Base-by-base conservation (phyloP, 2,113 vertebrate species). In the Pitta sordida region DNA sequence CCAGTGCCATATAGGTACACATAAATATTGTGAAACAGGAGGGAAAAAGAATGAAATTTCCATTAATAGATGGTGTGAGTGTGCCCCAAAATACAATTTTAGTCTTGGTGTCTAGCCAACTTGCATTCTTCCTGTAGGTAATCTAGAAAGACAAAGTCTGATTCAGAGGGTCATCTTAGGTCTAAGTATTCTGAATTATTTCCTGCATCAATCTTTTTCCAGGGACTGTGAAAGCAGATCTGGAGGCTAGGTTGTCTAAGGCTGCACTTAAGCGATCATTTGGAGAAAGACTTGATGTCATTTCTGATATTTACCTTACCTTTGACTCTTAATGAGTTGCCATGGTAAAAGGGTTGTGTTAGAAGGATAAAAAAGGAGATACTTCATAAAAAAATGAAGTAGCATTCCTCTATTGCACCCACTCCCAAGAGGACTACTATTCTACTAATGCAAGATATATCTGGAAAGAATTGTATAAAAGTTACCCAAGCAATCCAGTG, bases 1-100 rank as follows among this genome's bases (percentile, higher is more conserved):
- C 27, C 0, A 0, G 11, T 0, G 2, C 29, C 55, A 49, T 22
- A 20, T 32, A 59, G 26, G 32, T 71, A 19, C 30, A 32, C 20
- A 26, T 52, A 48, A 86, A 36, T 16, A 44, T 19, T 55, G 29
- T 20, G 34, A 88, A 81, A 60, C n/a, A 51, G 2, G 20, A 49
- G 6, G 16, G 46, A 51, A 6, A 58, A 73, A 69, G 46, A 91
- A 69, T 36, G 9, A 26, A 55, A 74, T 34, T 5, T 87, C 21
- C 30, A 24, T 13, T 86, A 27, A 36, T 14, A 37, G 29, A 53
- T 64, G 15, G 16, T 14, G 7, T 59, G 26, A 58, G 6, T 10
- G 7, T 32, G 11, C 11, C 36, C 6, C 43, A 65, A 81, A 83
- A 53, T 18, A 43, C 74, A 18, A 46, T 34, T 86, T 81, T 11